Evolutionary conservation across 1,140 invertebrate genomes (phyloP).

Genomic region (Bilobella aurantiaca): DNA sequence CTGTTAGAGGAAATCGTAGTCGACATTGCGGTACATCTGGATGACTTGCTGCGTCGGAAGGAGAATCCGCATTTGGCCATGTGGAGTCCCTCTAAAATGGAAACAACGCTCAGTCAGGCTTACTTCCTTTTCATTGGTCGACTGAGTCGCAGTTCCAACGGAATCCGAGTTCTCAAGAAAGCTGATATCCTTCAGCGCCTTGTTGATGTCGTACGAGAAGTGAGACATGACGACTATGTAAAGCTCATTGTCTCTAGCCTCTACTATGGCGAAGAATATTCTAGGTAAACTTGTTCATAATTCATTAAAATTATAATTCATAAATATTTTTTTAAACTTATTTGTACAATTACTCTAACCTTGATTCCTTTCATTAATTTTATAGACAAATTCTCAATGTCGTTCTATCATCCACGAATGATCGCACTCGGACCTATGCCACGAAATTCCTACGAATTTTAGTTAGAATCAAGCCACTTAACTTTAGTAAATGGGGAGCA

Average conservation of each 20-base stretch:
- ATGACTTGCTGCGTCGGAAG: constrained; percentile 52
- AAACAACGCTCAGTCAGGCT: constrained; percentile 76
- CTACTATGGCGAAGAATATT: constrained; percentile 66
- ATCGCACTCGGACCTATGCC: constrained; percentile 72
- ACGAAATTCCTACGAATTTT: constrained; percentile 80
- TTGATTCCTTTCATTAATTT: no score
- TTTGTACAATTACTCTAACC: not conserved
- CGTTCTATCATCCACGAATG: constrained; percentile 54
- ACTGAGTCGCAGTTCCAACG: constrained; percentile 61
- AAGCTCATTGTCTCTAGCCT: constrained; percentile 82
- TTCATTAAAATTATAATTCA: not conserved
- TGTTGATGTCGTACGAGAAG: constrained; percentile 63
- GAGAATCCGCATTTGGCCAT: constrained; percentile 72
- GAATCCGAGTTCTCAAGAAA: constrained; percentile 61
- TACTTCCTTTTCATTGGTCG: constrained; percentile 89
- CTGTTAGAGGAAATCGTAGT: constrained; percentile 64
- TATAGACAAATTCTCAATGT: constrained; percentile 51
- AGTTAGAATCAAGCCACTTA: constrained; percentile 56
- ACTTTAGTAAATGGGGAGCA: constrained; percentile 69
- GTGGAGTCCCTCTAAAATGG: constrained; percentile 76
- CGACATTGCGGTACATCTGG: constrained; percentile 66
- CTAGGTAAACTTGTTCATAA: constrained; percentile 44
- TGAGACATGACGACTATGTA: constrained; percentile 80
- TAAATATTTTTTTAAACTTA: constrained; percentile 1
- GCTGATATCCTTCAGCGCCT: constrained; percentile 70